Percentiles rank a stretch among this genome's conserved stretches.
Conservation (phyloP, 2,113 vertebrate species). For the Ailuropoda melanoleuca region DNA sequence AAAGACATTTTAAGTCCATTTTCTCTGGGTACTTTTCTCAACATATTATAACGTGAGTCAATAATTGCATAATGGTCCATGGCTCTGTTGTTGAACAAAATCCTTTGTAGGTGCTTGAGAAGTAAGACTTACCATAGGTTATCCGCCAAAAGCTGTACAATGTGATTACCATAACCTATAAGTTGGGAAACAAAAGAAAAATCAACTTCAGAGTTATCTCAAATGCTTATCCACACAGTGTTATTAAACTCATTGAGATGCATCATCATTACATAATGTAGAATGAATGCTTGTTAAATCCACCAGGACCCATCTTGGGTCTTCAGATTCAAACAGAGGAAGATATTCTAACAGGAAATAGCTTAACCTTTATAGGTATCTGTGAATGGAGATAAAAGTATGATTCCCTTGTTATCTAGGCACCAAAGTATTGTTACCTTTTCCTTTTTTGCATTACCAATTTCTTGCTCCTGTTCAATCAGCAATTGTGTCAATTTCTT, state of each 20-base stretch:
- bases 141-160: not conserved
- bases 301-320: not conserved
- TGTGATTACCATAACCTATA: not conserved
- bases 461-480: not conserved
- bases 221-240: not conserved
- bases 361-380: not conserved
- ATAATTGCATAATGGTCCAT: not conserved
- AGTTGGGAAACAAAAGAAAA: not conserved
- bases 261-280: not conserved
- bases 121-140: not conserved
- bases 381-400: not conserved
- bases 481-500: not conserved
- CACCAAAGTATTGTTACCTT: not conserved
- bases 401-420: not conserved
- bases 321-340: not conserved
- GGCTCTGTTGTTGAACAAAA: not conserved
- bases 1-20: not conserved
- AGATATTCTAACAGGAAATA: not conserved
- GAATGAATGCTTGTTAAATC: not conserved
- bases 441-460: not conserved
- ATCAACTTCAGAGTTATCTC: not conserved
- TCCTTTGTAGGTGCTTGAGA: not conserved
- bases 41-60: not conserved
- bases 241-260: not conserved
- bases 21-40: not conserved